Conservation (phyloP, 2,888 invertebrate genomes). For the Eucera pruinosa region DNA sequence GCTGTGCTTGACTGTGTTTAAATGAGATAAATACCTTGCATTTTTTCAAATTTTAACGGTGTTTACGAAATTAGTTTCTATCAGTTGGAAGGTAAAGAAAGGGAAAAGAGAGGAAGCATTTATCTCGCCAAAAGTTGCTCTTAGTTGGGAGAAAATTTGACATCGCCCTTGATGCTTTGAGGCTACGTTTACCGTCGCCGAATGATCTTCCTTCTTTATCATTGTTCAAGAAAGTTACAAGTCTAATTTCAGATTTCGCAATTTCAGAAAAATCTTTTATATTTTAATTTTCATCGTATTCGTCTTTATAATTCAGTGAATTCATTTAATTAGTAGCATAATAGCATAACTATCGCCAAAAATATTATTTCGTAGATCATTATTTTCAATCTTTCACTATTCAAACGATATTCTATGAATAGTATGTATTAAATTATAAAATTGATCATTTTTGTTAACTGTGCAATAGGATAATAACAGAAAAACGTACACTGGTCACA, state of each 20-base stretch:
- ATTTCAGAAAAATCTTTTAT: background rate
- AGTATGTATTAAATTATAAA: no score
- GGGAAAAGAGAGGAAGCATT: conserved; percentile 55
- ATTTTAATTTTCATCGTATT: no score
- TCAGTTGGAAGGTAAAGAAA: conserved; percentile 6
- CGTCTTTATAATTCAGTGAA: no score
- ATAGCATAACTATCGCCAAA: no score
- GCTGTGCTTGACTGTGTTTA: background rate
- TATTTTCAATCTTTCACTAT: no score
- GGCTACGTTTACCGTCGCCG: conserved; percentile 58
- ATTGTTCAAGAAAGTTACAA: conserved; percentile 32
- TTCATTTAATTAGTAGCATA: no score
- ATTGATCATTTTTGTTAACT: no score
- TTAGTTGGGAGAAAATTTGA: conserved; percentile 55
- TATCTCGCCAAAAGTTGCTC: conserved; percentile 66
- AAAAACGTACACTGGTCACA: conserved; percentile 3
- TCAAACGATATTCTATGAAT: no score
- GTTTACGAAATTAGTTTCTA: conserved; percentile 69
- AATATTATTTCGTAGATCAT: no score
- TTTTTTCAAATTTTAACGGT: conserved; percentile 56
- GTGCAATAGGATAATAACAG: no score
- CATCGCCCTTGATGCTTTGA: conserved; percentile 67
- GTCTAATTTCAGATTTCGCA: conserved; percentile 24
- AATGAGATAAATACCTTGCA: conserved; percentile 58
- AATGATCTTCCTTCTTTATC: conserved; percentile 65